Conservation (phyloP, 2,113 vertebrate species). For the Empidonax traillii region DNA sequence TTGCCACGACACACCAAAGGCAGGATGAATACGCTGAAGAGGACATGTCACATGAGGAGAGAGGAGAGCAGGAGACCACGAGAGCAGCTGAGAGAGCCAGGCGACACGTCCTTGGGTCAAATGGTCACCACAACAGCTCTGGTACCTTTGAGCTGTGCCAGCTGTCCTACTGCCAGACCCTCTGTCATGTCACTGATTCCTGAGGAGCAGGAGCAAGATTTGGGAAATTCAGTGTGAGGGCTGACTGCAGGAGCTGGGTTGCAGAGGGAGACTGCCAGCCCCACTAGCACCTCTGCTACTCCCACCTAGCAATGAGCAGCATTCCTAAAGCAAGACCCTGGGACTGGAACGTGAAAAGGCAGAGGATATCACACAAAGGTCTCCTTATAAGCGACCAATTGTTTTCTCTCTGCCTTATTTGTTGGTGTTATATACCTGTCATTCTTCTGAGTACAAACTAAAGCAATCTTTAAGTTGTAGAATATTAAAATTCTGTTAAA, state of each 20-base stretch:
- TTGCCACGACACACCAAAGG: conserved; percentile 35
- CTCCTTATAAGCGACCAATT: neutral
- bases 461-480: neutral
- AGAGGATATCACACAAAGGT: neutral
- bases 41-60: neutral
- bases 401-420: neutral
- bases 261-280: neutral
- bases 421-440: neutral
- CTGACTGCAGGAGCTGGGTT: neutral
- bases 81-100: neutral
- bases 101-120: neutral
- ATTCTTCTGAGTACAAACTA: neutral
- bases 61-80: neutral
- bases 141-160: neutral
- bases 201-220: neutral
- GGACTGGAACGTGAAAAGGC: neutral
- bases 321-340: neutral
- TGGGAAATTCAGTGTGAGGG: neutral
- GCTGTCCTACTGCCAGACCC: neutral
- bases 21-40: neutral
- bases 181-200: neutral
- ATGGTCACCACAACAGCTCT: neutral
- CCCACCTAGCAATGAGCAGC: neutral
- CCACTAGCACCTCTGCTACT: neutral
- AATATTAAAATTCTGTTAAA: neutral